Base-by-base conservation (phyloP, 2,888 invertebrate species). In the Drosophila vallismaia region DNA sequence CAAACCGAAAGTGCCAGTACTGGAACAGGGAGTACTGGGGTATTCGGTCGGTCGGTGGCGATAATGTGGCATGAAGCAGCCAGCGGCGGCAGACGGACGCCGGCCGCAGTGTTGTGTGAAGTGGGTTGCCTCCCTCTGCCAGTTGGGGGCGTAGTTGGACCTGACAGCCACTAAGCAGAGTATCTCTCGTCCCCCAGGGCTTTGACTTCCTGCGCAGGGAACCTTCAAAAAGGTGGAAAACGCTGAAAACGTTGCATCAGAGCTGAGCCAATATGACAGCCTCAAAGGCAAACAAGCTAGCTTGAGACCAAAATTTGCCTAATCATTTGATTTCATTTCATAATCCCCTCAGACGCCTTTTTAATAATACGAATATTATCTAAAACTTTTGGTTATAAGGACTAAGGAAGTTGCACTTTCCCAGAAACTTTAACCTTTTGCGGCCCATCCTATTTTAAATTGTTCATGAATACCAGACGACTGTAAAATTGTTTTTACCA, bases 91-190 rank as follows among this genome's bases (percentile, higher is more conserved):
- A 40, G 28, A 33, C 31, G 50, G 9, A 45, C 28, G 44, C 58
- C 33, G 68, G 62, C 78, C 58, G 74, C 86, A 87, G 72, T 77
- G 72, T 72, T 73, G 67, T 85, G 87, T 82, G 77, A 85, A 87
- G 85, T 79, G 79, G 85, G 81, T 71, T 73, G 77, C 75, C 70
- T 48, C 24, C 48, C 49, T 36, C 31, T 19, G 53, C 64, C 38
- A 50, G 59, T 51, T 12, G 67, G 55, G 60, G 58, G 59, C 56
- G 50, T 10, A 62, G 40, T 49, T 28, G 54, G 19, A 26, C 55
- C 58, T 55, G 66, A 51, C 72, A 68, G 67, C 51, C 33, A 50
- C 70, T 71, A 71, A 71, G 12, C 42, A 56, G 62, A 51, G 64
- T 52, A 64, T 58, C 33, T 56, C 38, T 42, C 31, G 8, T 9